Conservation (phyloP, 2,888 invertebrate species). For the Dione juno region DNA sequence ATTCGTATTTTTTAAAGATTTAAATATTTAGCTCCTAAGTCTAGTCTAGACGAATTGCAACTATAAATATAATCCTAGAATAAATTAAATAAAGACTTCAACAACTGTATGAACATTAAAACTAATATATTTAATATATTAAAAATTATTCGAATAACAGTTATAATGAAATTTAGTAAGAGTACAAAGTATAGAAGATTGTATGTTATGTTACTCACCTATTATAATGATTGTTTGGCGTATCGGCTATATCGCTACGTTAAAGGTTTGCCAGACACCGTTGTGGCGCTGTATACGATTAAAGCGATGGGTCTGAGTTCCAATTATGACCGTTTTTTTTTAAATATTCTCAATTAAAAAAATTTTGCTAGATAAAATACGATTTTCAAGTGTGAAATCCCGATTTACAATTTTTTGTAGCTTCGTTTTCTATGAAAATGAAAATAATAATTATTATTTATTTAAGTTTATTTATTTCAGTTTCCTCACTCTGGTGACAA, state of each 20-base stretch:
- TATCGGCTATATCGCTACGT: neutral
- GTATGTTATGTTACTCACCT: neutral
- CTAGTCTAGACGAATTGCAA: slow-evolving; percentile 13
- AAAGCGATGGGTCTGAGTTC: too few relatives aligned
- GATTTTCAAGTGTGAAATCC: too few relatives aligned
- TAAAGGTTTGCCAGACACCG: neutral
- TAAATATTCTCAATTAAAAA: too few relatives aligned
- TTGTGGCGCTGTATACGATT: too few relatives aligned
- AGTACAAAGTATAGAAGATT: neutral
- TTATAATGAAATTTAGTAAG: neutral
- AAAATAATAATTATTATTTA: too few relatives aligned
- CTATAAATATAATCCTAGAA: slow-evolving; percentile 11
- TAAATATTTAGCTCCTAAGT: neutral
- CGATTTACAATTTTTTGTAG: too few relatives aligned
- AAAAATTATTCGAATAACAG: slow-evolving; percentile 17
- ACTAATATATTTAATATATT: slow-evolving; percentile 5
- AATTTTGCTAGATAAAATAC: too few relatives aligned
- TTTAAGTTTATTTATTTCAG: too few relatives aligned
- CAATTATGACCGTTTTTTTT: too few relatives aligned
- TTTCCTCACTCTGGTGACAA: too few relatives aligned
- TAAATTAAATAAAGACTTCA: neutral
- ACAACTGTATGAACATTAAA: slow-evolving; percentile 12
- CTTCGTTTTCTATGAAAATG: too few relatives aligned
- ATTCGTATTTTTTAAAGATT: neutral
- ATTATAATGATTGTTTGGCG: neutral